A percentile compares a stretch with the other conserved stretches of the same genome.
These are phyloP conservation scores for Vireo altiloquus DNA, from an alignment of 2,113 vertebrate genomes.

Conservation along the genomic window DNA sequence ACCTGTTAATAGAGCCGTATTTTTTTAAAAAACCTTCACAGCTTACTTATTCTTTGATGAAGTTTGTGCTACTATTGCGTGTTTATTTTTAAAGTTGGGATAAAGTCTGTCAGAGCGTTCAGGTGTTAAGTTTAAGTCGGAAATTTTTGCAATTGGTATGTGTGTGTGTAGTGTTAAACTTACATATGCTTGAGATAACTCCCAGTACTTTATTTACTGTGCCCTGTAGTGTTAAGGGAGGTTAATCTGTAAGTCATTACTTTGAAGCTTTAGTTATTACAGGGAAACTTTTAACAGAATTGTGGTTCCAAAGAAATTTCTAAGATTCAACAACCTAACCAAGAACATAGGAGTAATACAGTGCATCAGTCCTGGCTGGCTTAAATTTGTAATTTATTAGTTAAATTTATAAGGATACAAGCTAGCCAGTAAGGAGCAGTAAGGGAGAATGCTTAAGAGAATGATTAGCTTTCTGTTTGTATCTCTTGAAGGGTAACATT, in stretches of 20 bases:
- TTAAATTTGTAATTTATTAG: neutral
- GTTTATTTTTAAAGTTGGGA: neutral
- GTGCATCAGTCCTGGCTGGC: neutral
- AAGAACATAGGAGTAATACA: neutral
- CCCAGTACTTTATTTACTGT: neutral
- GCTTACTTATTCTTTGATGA: neutral
- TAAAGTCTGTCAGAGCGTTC: neutral
- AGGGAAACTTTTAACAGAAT: neutral
- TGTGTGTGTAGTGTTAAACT: neutral
- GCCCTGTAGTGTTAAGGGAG: neutral
- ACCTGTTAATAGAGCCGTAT: neutral
- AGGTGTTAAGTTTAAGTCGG: neutral
- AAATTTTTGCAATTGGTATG: neutral
- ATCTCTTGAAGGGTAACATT: neutral
- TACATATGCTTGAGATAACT: neutral
- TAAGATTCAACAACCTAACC: neutral
- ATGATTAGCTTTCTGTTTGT: neutral
- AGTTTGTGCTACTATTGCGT: neutral
- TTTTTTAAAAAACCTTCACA: neutral
- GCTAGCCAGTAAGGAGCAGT: neutral
- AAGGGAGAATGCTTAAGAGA: neutral
- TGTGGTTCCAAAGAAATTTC: neutral
- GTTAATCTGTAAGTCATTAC: conserved; percentile 36
- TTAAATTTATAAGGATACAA: neutral
- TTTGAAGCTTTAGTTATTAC: neutral